Conservation (phyloP, 2,888 invertebrate species). For the Iselma pallidipennis region DNA sequence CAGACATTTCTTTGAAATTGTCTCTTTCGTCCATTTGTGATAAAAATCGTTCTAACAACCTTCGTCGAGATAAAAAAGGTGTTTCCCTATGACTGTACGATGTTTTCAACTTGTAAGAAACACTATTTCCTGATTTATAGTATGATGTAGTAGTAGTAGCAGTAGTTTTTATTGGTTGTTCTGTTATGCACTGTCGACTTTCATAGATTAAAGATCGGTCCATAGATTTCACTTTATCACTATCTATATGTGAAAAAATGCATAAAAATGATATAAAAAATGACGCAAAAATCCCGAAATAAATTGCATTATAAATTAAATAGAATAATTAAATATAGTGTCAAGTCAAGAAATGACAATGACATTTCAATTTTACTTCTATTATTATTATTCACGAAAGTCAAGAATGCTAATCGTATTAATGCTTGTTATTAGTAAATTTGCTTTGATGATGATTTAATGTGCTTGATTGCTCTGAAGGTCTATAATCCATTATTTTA, state of each 20-base stretch:
- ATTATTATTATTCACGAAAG: too few species aligned
- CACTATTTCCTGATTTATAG: neutral
- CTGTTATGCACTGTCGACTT: neutral
- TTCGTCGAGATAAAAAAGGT: neutral
- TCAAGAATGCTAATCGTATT: neutral
- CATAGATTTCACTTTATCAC: neutral
- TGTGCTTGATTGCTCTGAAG: slow-evolving; percentile 34
- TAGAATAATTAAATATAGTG: too few species aligned
- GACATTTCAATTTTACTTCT: too few species aligned
- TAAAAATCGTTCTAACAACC: neutral
- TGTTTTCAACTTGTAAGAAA: neutral
- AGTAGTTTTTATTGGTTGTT: neutral
- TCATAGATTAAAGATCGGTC: neutral
- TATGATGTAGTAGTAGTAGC: too few species aligned
- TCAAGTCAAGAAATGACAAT: neutral
- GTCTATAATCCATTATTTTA: slow-evolving; percentile 25
- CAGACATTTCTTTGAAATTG: neutral
- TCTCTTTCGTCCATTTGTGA: neutral
- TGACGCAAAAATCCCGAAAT: too few species aligned
- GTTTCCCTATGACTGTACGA: neutral
- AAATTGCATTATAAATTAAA: too few species aligned
- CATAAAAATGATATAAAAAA: too few species aligned
- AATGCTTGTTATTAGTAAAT: neutral
- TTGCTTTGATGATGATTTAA: slow-evolving; percentile 23
- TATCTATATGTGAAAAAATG: neutral